Percentiles rank a stretch among this genome's conserved stretches.
Conservation (phyloP, 2,797 vertebrate species). For the Falco biarmicus region DNA sequence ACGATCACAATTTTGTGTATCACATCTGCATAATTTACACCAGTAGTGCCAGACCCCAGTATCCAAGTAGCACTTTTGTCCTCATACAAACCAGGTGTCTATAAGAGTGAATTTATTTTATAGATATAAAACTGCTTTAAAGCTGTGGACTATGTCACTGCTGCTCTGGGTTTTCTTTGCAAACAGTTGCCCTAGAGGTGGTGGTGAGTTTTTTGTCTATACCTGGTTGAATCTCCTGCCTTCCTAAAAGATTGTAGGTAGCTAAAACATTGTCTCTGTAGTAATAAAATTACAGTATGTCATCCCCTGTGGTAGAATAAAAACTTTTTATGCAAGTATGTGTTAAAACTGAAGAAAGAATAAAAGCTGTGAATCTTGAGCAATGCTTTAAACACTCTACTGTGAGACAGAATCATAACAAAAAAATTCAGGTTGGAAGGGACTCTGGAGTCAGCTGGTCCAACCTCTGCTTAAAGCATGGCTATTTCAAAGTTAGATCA, state of each 20-base stretch:
- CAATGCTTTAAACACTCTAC: not conserved
- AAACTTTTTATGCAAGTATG: not conserved
- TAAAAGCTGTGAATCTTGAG: not conserved
- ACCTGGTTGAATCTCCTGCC: not conserved
- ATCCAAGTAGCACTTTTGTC: conserved; percentile 18
- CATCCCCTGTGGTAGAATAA: not conserved
- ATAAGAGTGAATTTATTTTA: conserved; percentile 8
- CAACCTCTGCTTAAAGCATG: not conserved
- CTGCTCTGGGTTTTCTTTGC: not conserved
- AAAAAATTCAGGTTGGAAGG: not conserved
- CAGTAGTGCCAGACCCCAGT: conserved; percentile 1
- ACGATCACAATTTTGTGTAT: not conserved
- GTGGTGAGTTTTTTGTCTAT: not conserved
- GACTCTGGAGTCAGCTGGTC: not conserved
- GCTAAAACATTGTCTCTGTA: not conserved
- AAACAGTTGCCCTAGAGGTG: not conserved
- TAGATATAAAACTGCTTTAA: not conserved
- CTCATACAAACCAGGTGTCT: conserved; percentile 25
- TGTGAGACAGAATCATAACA: not conserved
- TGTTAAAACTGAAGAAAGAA: not conserved
- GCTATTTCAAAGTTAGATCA: not conserved
- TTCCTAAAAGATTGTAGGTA: not conserved
- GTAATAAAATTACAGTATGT: not conserved
- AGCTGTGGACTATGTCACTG: not conserved
- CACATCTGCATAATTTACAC: conserved; percentile 34